Evolutionary conservation across 2,113 vertebrate genomes (phyloP), one percentile per base, ranked within the genome.

Genomic region (Melanotaenia duboulayi): DNA sequence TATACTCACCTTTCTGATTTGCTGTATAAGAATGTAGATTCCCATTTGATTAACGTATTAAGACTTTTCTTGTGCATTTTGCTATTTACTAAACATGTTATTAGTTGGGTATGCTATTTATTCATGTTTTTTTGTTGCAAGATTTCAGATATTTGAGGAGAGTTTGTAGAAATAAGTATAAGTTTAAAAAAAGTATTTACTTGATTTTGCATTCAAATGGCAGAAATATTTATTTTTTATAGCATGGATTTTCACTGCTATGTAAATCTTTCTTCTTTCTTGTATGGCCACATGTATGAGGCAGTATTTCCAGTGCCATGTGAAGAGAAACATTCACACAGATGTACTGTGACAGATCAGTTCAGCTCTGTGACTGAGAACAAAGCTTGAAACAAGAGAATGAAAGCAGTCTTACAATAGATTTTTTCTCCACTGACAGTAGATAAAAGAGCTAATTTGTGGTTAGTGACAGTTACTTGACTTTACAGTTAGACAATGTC

Each of bases 371-470:
- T 51, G 42, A 55, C 25, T 13, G 40, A 44, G 23, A 82, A 46
- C 23, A 44, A 14, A 76, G 50, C 50, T 19, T 70, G 56, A 74
- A 71, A 79, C 14, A 40, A 61, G 11, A 71, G n/a, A n/a, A n/a
- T n/a, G n/a, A n/a, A n/a, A n/a, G n/a, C n/a, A n/a, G 55, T 9
- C 4, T 65, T 74, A 37, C n/a, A 8, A 19, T 35, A 11, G 22
- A 24, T 66, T 60, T 70, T 32, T 49, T 50, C 60, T 48, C 19
- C 25, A 51, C 61, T 63, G 69, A 68, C 54, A 49, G 37, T 55
- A 67, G 61, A 80, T 76, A 44, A 81, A 79, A 76, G 62, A 52
- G 37, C 37, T 76, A 2, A 66, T 76, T 74, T 56, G 69, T 83
- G 68, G 62, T 70, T 67, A 73, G n/a, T 77, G 66, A 79, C 22